phyloP scores from a whole-genome alignment of 2,888 invertebrate species.

The Meiosimyza decipiens region DNA sequence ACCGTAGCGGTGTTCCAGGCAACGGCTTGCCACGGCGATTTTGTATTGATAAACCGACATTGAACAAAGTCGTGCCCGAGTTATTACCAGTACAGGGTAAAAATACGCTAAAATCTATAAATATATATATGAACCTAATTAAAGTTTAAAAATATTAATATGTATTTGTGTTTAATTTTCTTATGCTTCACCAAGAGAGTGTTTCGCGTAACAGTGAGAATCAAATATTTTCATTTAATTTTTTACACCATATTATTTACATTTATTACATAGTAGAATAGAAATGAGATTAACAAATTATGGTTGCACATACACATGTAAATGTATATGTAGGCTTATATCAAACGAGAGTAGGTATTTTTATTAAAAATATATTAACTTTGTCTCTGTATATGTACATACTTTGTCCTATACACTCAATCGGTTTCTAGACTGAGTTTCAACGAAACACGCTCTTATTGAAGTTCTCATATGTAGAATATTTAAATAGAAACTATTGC shows the following conservation, averaged over 20 bases:
- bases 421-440: too few relatives aligned
- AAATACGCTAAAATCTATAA: constrained; percentile 86
- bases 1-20: constrained; percentile 86
- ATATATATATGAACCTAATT: constrained; percentile 22
- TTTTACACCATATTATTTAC: too few relatives aligned
- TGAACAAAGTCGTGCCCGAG: constrained; percentile 88
- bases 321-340: background rate
- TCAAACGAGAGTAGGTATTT: background rate
- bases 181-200: background rate
- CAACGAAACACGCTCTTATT: too few relatives aligned
- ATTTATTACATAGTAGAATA: too few relatives aligned
- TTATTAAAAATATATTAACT: background rate
- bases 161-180: background rate
- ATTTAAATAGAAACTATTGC: too few relatives aligned
- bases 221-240: constrained; percentile 1
- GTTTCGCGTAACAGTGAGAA: constrained; percentile 15
- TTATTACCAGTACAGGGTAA: constrained; percentile 86
- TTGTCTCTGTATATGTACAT: too few relatives aligned
- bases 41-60: constrained; percentile 86
- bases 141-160: background rate
- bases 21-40: constrained; percentile 82
- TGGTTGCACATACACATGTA: too few relatives aligned
- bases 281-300: too few relatives aligned
- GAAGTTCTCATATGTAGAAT: too few relatives aligned
- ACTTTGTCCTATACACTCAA: too few relatives aligned